phyloP scores from a whole-genome alignment of 1,140 invertebrate species.

The Batillaria attramentaria region DNA sequence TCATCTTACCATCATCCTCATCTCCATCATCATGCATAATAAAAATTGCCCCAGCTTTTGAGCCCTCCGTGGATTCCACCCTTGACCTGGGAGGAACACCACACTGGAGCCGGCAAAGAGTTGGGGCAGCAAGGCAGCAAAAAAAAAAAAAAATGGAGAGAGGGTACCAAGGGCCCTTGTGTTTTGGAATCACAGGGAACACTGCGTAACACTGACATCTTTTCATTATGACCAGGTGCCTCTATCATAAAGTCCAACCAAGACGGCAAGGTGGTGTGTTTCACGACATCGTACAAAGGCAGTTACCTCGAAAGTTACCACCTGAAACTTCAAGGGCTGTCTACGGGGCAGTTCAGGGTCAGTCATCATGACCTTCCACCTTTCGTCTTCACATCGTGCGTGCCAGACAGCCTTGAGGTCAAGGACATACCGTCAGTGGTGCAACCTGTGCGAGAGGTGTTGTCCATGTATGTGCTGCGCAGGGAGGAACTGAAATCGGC shows the following conservation, averaged over 20 bases:
- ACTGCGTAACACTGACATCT: not conserved
- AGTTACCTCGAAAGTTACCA: conserved; percentile 19
- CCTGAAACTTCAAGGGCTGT: conserved; percentile 15
- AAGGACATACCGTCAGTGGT: conserved; percentile 20
- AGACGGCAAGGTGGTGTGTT: conserved; percentile 24
- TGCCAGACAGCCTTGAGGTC: conserved; percentile 24
- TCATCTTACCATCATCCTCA: no score
- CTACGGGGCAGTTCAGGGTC: conserved; percentile 3
- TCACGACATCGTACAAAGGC: conserved; percentile 10
- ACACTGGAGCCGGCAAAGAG: no score
- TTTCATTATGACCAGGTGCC: conserved; percentile 6
- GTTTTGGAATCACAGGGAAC: no score
- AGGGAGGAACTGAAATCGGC: conserved; percentile 18
- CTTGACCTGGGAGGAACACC: no score
- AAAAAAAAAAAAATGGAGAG: no score
- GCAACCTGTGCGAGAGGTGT: conserved; percentile 7
- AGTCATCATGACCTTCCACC: conserved; percentile 27
- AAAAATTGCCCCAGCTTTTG: no score
- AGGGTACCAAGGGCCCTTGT: no score
- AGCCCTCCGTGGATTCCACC: no score
- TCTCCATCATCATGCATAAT: no score
- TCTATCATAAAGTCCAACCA: not conserved
- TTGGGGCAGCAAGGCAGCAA: no score
- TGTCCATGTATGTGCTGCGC: conserved; percentile 16
- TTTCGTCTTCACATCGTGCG: not conserved